A percentile compares a stretch with the other conserved stretches of the same genome.
Evolutionary conservation across 1,140 invertebrate species (phyloP).

Genomic region (Oryctes rhinoceros): DNA sequence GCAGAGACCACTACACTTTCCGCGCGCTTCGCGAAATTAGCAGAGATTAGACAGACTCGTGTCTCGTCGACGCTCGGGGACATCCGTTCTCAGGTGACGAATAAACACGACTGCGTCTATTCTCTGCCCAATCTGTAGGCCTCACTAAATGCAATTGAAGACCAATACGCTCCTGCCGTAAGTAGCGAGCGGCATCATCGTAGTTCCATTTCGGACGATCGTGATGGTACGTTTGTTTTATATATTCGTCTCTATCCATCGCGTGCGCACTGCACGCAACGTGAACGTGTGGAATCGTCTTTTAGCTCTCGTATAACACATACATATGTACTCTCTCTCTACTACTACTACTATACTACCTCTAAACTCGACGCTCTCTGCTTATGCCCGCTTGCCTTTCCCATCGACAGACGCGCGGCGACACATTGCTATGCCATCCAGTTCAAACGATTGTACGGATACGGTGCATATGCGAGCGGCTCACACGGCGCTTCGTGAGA

Average conservation of each 20-base stretch:
- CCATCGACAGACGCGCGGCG: neutral
- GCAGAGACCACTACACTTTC: too few species aligned
- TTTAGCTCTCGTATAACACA: neutral
- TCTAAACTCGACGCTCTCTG: neutral
- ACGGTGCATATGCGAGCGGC: neutral
- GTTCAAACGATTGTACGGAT: neutral
- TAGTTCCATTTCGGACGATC: neutral
- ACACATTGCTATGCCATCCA: conserved; percentile 13
- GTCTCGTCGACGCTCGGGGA: too few species aligned
- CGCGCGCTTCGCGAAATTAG: too few species aligned
- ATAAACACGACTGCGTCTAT: too few species aligned
- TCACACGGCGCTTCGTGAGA: neutral
- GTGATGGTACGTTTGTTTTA: neutral
- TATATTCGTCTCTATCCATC: conserved; percentile 8
- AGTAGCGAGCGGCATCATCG: too few species aligned
- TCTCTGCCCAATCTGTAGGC: too few species aligned
- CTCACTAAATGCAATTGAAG: too few species aligned
- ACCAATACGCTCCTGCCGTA: too few species aligned
- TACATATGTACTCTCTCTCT: neutral
- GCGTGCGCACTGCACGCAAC: conserved; percentile 7
- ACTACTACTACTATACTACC: neutral
- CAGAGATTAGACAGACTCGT: too few species aligned
- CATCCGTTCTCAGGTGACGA: too few species aligned
- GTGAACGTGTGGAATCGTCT: conserved; percentile 13
- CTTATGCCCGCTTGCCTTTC: conserved; percentile 8